phyloP scores from a whole-genome alignment of 2,888 invertebrate species.

The Galerucella pusilla region DNA sequence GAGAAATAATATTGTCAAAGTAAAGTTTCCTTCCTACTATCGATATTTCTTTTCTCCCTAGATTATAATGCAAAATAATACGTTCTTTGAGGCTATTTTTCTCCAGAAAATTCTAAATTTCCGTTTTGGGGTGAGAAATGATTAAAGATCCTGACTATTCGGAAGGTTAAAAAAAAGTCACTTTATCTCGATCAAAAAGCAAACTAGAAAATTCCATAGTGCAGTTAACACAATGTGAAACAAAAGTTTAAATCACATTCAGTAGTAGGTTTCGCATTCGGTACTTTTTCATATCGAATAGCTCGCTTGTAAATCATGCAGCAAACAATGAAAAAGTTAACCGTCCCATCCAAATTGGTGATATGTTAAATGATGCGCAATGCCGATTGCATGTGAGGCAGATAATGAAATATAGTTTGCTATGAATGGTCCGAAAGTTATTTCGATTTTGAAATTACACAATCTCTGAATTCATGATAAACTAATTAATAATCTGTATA shows the following conservation, averaged over 20 bases:
- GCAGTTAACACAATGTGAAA: slow-evolving; percentile 35
- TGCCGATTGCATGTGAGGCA: slow-evolving; percentile 47
- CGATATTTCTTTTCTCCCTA: no score
- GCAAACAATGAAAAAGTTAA: slow-evolving; percentile 51
- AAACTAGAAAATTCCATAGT: slow-evolving; percentile 24
- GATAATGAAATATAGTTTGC: slow-evolving; percentile 50
- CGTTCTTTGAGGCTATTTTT: no score
- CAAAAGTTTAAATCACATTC: slow-evolving; percentile 41
- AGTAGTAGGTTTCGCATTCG: slow-evolving; percentile 32
- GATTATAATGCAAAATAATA: no score
- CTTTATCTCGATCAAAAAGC: neutral
- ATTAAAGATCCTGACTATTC: no score
- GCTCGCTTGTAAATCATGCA: slow-evolving; percentile 48
- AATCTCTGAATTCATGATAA: slow-evolving; percentile 29
- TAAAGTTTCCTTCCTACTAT: no score
- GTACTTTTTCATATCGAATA: slow-evolving; percentile 41
- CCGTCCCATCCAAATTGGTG: slow-evolving; percentile 48
- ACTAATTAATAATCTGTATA: slow-evolving; percentile 26
- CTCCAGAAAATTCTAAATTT: no score
- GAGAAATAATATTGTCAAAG: no score
- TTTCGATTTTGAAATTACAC: slow-evolving; percentile 35
- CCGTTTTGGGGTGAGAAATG: no score
- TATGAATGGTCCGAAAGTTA: slow-evolving; percentile 44
- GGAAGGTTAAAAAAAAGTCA: no score
- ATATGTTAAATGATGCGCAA: slow-evolving; percentile 53